phyloP scores from a whole-genome alignment of 2,888 invertebrate species.

The Dolichomitus sp. region DNA sequence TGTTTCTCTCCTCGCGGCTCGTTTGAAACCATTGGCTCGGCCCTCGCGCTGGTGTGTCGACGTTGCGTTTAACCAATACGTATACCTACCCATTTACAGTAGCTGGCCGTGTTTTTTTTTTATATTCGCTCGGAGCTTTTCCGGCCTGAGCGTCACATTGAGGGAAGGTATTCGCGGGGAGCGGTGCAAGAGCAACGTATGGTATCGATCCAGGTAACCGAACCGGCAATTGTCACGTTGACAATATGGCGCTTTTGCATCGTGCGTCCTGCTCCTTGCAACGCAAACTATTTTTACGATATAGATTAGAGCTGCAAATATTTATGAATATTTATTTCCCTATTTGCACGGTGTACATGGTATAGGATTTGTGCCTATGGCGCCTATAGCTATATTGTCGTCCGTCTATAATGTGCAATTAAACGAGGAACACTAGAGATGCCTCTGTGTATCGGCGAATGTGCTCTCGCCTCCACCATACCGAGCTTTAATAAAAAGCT shows the following conservation, averaged over 20 bases:
- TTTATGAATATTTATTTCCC: constrained; percentile 82
- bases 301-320: constrained; percentile 68
- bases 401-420: constrained; percentile 83
- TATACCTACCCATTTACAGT: constrained; percentile 11
- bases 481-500: constrained; percentile 82
- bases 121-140: constrained; percentile 48
- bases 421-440: constrained; percentile 71
- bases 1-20: constrained; percentile 23
- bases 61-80: constrained; percentile 29
- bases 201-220: constrained; percentile 62
- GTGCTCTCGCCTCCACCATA: constrained; percentile 44
- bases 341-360: constrained; percentile 65
- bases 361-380: constrained; percentile 1
- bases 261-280: constrained; percentile 2
- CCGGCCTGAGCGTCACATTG: constrained; percentile 23
- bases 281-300: constrained; percentile 42
- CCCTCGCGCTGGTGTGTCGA: constrained; percentile 6
- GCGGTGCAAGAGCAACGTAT: constrained; percentile 39
- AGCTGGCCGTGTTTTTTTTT: not conserved
- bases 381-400: constrained; percentile 60
- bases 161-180: constrained; percentile 16
- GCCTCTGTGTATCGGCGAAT: constrained; percentile 56
- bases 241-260: constrained; percentile 62
- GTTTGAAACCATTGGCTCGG: constrained; percentile 21
- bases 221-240: constrained; percentile 66